These are phyloP conservation scores for Theristicus caerulescens DNA, from an alignment of 2,113 vertebrate species.

Conservation along the genomic window DNA sequence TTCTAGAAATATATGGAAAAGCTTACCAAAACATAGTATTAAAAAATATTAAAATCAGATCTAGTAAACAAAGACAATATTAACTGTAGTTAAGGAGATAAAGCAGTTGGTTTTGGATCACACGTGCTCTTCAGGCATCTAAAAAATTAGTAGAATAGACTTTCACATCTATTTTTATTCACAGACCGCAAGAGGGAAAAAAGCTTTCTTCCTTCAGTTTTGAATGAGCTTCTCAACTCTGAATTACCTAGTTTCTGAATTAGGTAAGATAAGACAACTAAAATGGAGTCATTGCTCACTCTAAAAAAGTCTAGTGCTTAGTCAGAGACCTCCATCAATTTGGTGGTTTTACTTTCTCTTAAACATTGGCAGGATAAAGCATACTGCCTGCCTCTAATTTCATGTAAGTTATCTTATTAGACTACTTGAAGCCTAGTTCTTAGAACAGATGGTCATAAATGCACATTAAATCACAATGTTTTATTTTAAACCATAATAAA, in stretches of 20 bases:
- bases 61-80: background rate
- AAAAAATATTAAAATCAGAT: background rate
- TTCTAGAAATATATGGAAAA: background rate
- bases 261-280: background rate
- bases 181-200: background rate
- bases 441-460: background rate
- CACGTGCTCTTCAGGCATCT: background rate
- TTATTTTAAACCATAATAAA: slow-evolving; percentile 35
- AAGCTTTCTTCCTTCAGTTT: slow-evolving; percentile 15
- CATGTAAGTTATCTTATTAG: background rate
- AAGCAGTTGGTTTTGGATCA: slow-evolving; percentile 7
- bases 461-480: background rate
- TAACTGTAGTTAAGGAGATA: slow-evolving; percentile 3
- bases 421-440: background rate
- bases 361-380: background rate
- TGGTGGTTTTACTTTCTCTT: background rate
- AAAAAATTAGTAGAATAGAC: slow-evolving; percentile 15
- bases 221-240: background rate
- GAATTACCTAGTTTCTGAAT: background rate
- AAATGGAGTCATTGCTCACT: background rate
- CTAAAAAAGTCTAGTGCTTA: background rate
- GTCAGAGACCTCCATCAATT: background rate
- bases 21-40: background rate
- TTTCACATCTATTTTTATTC: slow-evolving; percentile 34
- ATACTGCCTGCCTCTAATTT: background rate